A percentile compares a stretch with the other conserved stretches of the same genome.
These are phyloP conservation scores for Coreius guichenoti DNA, from an alignment of 2,797 vertebrate species.

Conservation along the genomic window DNA sequence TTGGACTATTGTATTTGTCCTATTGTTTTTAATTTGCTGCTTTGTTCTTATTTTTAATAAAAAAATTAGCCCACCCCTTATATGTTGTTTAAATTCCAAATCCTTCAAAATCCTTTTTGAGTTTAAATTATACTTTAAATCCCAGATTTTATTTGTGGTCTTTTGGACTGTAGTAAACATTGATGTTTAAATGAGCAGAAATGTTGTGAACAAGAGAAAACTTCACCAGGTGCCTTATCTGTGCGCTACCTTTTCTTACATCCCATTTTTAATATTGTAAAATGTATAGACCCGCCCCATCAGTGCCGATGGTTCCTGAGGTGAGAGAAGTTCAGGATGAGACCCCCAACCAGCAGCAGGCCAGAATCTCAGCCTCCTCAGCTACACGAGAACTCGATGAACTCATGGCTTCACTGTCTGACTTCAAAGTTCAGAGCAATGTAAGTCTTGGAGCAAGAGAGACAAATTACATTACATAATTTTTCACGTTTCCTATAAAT, in stretches of 20 bases:
- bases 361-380: conserved; percentile 95
- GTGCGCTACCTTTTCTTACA: background rate
- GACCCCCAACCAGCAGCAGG: conserved; percentile 89
- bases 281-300: conserved; percentile 77
- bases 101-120: background rate
- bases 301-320: conserved; percentile 73
- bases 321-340: conserved; percentile 78
- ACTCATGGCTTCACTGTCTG: conserved; percentile 97
- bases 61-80: background rate
- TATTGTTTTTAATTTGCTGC: no score
- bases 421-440: conserved; percentile 91
- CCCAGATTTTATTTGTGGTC: background rate
- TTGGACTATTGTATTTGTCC: no score
- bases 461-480: background rate
- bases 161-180: background rate
- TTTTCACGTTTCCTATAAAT: background rate
- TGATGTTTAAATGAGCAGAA: background rate
- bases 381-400: conserved; percentile 97
- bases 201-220: background rate
- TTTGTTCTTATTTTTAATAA: no score
- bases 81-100: background rate
- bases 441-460: conserved; percentile 2
- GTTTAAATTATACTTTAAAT: background rate
- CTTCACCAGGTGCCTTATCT: background rate
- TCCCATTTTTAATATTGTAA: conserved; percentile 15